These are phyloP conservation scores for Galagoides demidoff DNA, from an alignment of 2,797 vertebrate genomes.

Conservation along the genomic window DNA sequence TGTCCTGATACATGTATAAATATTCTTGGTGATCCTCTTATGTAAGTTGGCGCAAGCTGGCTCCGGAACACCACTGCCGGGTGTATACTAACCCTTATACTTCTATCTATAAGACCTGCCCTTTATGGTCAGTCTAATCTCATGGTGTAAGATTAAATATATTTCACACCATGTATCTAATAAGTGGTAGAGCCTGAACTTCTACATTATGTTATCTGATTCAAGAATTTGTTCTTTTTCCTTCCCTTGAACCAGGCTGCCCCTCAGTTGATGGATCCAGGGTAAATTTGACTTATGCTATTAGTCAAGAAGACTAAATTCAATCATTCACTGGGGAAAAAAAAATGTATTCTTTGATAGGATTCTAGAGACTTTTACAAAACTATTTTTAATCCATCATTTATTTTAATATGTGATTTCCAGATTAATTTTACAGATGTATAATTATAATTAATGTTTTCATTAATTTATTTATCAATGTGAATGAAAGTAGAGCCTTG, in stretches of 20 bases:
- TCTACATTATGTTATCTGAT: constrained; percentile 20
- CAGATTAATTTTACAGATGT: constrained; percentile 55
- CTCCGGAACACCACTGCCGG: background rate
- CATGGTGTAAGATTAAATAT: too few relatives aligned
- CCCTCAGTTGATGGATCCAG: background rate
- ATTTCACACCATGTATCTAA: background rate
- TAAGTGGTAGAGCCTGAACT: constrained; percentile 39
- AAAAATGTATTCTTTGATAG: constrained; percentile 37
- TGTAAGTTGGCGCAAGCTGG: background rate
- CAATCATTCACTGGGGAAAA: constrained; percentile 39
- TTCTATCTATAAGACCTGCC: background rate
- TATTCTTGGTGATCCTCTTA: constrained; percentile 44
- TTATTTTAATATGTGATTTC: constrained; percentile 51
- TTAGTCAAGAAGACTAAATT: constrained; percentile 38
- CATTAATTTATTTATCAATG: constrained; percentile 35
- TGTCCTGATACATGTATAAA: constrained; percentile 7
- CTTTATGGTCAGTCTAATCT: background rate
- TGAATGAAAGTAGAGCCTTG: constrained; percentile 57
- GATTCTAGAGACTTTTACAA: background rate
- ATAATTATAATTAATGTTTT: constrained; percentile 50
- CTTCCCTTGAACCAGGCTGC: background rate
- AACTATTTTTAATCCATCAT: constrained; percentile 35
- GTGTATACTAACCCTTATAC: background rate
- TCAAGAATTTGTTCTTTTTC: constrained; percentile 32
- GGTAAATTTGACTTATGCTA: constrained; percentile 52